A percentile compares a stretch with the other conserved stretches of the same genome.
Evolutionary conservation across 1,140 invertebrate genomes (phyloP).

Genomic region (Steinernema feltiae): DNA sequence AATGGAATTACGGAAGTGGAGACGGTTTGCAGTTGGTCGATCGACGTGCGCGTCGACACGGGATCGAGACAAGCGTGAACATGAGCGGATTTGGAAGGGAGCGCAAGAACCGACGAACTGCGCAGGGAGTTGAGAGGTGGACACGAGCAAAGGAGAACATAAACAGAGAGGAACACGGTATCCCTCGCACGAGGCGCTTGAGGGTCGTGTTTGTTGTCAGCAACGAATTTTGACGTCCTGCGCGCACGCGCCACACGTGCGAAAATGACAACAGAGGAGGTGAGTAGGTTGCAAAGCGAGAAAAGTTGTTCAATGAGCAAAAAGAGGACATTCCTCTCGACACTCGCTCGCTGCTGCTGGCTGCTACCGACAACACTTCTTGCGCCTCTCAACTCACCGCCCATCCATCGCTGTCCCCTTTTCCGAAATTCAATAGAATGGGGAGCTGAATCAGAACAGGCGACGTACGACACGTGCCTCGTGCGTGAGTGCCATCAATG

Average conservation of each 20-base stretch:
- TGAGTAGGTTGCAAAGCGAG: background rate
- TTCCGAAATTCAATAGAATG: background rate
- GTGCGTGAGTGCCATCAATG: background rate
- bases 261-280: background rate
- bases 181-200: background rate
- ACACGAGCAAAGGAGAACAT: background rate
- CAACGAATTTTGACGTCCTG: background rate
- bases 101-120: no score
- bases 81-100: background rate
- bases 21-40: background rate
- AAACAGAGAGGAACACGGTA: background rate
- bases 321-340: constrained; percentile 6
- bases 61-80: background rate
- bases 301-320: background rate
- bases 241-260: background rate
- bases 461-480: background rate
- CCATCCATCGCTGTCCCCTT: background rate
- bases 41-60: background rate
- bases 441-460: background rate
- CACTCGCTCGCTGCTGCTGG: background rate
- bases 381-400: background rate
- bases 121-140: background rate
- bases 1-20: constrained; percentile 5
- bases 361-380: no score
- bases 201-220: constrained; percentile 3